phyloP scores from a whole-genome alignment of 2,888 invertebrate genomes.

The Acutogordius australiensis region DNA sequence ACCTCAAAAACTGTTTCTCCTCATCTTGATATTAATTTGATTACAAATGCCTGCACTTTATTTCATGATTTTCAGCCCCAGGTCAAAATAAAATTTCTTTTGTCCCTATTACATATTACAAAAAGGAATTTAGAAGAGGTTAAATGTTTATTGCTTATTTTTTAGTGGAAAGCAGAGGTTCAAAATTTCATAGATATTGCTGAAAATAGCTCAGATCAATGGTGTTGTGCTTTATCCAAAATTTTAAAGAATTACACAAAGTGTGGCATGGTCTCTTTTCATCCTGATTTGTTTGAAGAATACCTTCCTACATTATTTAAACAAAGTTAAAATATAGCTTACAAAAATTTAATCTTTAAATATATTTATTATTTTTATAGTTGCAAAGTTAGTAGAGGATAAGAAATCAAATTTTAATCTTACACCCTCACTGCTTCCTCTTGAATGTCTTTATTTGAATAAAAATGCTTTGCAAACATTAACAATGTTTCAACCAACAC shows the following conservation, averaged over 20 bases:
- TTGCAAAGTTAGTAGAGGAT: background rate
- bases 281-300: background rate
- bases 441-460: background rate
- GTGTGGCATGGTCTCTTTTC: background rate
- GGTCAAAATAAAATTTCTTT: constrained; percentile 1
- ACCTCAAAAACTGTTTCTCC: background rate
- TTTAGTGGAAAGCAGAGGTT: background rate
- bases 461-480: background rate
- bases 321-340: background rate
- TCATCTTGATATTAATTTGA: background rate
- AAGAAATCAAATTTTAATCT: background rate
- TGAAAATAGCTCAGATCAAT: background rate
- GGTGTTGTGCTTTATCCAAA: background rate
- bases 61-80: constrained; percentile 9
- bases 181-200: background rate
- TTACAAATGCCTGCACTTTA: background rate
- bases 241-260: background rate
- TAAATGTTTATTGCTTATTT: background rate
- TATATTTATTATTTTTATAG: background rate
- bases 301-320: background rate
- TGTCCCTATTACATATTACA: constrained; percentile 6
- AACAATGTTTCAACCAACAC: background rate
- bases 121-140: constrained; percentile 9
- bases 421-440: background rate
- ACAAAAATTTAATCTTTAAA: background rate